Evolutionary conservation across 2,113 vertebrate species (phyloP).

Genomic region (Cyanistes caeruleus): DNA sequence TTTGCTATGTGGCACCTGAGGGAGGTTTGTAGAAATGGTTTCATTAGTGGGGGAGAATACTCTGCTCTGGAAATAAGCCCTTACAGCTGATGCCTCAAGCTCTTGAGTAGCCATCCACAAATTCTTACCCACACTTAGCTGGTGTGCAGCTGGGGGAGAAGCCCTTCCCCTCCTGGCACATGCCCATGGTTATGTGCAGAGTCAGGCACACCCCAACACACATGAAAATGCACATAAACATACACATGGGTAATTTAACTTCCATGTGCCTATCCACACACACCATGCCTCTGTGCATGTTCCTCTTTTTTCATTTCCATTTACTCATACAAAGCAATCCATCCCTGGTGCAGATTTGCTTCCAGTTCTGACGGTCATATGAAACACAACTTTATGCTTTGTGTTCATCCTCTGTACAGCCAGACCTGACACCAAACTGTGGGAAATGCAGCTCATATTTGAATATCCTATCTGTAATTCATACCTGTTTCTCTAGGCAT

Average conservation of each 20-base stretch:
- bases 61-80: neutral
- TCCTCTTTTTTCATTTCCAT: fast-evolving
- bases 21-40: neutral
- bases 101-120: neutral
- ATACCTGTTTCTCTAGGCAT: neutral
- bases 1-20: neutral
- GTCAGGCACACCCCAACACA: neutral
- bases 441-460: neutral
- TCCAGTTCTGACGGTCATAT: neutral
- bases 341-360: neutral
- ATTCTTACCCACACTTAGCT: neutral
- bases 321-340: neutral
- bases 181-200: neutral
- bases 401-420: neutral
- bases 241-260: neutral
- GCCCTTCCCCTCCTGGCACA: neutral
- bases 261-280: neutral
- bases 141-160: neutral
- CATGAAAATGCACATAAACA: neutral
- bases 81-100: neutral
- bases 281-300: neutral
- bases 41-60: neutral
- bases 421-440: neutral
- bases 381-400: neutral
- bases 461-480: neutral